phyloP scores from a whole-genome alignment of 1,140 invertebrate species.

The Nasonia vitripennis region DNA sequence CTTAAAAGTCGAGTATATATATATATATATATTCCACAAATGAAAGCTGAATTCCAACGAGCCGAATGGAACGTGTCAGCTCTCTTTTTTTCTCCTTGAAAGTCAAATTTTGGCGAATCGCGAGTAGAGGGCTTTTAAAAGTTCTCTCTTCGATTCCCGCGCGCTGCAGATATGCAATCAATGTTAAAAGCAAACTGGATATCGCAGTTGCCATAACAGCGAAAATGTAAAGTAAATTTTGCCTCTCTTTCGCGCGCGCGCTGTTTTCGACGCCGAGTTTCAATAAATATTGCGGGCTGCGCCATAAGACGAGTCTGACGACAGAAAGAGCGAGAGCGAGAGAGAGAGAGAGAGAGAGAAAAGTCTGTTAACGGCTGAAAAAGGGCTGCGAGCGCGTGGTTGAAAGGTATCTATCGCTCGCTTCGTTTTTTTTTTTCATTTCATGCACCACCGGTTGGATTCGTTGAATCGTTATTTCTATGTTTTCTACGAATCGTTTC shows the following conservation, averaged over 20 bases:
- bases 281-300: background rate
- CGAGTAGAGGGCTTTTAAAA: background rate
- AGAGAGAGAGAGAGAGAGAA: background rate
- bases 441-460: background rate
- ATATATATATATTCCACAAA: background rate
- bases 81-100: background rate
- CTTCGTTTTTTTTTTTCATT: constrained; percentile 6
- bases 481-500: background rate
- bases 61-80: background rate
- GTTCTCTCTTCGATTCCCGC: background rate
- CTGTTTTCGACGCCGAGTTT: background rate
- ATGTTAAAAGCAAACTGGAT: background rate
- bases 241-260: background rate
- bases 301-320: background rate
- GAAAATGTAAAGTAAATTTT: background rate
- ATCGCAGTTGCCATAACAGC: too few species aligned
- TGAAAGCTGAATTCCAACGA: background rate
- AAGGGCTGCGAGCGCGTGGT: background rate
- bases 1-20: background rate
- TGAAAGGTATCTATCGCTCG: background rate
- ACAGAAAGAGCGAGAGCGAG: background rate
- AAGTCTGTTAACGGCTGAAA: constrained; percentile 2
- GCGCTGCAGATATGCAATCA: background rate
- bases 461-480: constrained; percentile 34
- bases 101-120: background rate